Evolutionary conservation across 2,888 invertebrate species (phyloP), one percentile per base, ranked within the genome.

Genomic region (Timandra comae): DNA sequence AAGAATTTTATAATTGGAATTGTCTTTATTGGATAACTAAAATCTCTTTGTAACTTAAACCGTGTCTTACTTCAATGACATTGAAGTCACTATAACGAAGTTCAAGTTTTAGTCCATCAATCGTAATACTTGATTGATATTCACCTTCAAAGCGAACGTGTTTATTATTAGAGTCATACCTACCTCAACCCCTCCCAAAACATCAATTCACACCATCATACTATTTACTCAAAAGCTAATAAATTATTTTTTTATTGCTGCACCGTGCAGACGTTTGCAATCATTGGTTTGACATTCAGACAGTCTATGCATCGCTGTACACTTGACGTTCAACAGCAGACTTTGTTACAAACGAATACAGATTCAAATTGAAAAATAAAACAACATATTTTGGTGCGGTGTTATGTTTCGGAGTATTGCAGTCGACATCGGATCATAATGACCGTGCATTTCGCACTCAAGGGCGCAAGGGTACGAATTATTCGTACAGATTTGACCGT

Each of bases 281-380:
- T 82, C 78, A 85, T 85, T 85, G 78, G 79, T 85, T 84, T 85
- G 85, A 85, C 85, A 80, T 85, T 85, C 84, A 85, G 78, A 80
- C 76, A 59, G 73, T 72, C 81, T 80, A 80, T 82, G 82, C 82
- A 82, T 50, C 52, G 51, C 38, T 51, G 50, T 60, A 53, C 59
- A 59, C 49, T 58, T 62, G 53, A 57, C 66, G 63, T 52, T 52
- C 49, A 56, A 54, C 52, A 61, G 63, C 57, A 63, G 41, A 10
- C 21, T 31, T 36, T 24, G 38, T 21, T 31, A 27, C 52, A 50
- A 46, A 35, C 53, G 35, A 70, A 55, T 55, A 46, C 49, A 31
- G 36, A 56, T 56, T 56, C 43, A 57, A 56, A 34, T 26, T 3
- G 7, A 3, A 22, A 35, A 24, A 7, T 5, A 2, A 19, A 31